Evolutionary conservation across 1,140 invertebrate species (phyloP).

Genomic region (Zelostemma sp.): DNA sequence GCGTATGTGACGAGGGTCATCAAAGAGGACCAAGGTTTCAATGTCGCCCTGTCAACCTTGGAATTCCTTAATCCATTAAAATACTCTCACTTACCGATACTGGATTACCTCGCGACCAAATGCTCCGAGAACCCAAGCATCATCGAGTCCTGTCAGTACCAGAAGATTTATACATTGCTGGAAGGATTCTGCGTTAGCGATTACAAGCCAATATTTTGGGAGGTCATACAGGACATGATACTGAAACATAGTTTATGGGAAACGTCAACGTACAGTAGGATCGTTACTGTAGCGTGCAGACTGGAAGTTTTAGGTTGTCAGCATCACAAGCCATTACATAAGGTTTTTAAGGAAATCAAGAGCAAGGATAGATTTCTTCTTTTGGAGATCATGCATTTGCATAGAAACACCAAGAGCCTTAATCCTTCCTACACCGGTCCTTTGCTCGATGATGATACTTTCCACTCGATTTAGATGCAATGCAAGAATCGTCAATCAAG

Average conservation of each 20-base stretch:
- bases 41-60: background rate
- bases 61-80: background rate
- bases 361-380: background rate
- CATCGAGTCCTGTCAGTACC: conserved; percentile 26
- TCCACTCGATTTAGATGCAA: background rate
- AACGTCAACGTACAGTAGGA: conserved; percentile 50
- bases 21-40: background rate
- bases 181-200: conserved; percentile 69
- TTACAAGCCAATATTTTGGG: conserved; percentile 74
- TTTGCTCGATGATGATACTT: conserved; percentile 45
- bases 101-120: conserved; percentile 72
- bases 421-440: conserved; percentile 66
- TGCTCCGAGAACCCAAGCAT: conserved; percentile 58
- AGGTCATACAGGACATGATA: conserved; percentile 59
- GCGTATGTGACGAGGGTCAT: background rate
- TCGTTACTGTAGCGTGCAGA: conserved; percentile 63
- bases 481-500: background rate
- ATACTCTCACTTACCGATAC: conserved; percentile 60
- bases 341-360: conserved; percentile 61
- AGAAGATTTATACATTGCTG: background rate
- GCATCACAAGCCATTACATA: conserved; percentile 67
- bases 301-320: conserved; percentile 71
- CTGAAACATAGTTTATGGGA: conserved; percentile 60
- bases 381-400: conserved; percentile 67
- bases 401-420: conserved; percentile 71